phyloP scores from a whole-genome alignment of 2,113 vertebrate species.

The Spea bombifrons region DNA sequence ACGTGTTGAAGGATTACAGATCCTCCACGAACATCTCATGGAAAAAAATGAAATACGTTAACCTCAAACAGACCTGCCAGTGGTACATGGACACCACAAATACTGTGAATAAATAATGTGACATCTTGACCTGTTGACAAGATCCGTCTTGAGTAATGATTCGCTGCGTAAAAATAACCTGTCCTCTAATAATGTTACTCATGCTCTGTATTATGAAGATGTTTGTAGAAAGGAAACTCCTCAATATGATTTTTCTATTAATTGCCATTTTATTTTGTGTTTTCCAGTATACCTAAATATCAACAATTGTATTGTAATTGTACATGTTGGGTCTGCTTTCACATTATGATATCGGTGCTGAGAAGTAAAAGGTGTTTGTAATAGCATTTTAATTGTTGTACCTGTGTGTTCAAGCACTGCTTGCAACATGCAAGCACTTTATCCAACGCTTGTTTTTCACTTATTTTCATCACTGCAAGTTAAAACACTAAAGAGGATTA shows the following conservation, averaged over 20 bases:
- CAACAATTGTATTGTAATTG: not conserved
- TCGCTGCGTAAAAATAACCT: not conserved
- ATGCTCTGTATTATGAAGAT: not conserved
- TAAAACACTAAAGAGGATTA: not conserved
- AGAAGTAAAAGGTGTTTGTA: too few relatives aligned
- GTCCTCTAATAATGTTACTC: not conserved
- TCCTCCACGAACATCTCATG: too few relatives aligned
- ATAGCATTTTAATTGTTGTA: not conserved
- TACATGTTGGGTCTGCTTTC: too few relatives aligned
- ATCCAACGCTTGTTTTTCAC: not conserved
- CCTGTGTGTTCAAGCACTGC: not conserved
- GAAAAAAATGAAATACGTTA: too few relatives aligned
- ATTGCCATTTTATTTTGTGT: not conserved
- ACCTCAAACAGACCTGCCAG: too few relatives aligned
- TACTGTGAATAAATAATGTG: not conserved
- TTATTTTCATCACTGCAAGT: not conserved
- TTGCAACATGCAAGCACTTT: not conserved
- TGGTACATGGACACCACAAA: too few relatives aligned
- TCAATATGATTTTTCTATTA: not conserved
- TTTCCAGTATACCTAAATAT: not conserved
- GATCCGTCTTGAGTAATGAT: too few relatives aligned
- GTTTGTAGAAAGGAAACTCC: not conserved
- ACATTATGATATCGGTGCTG: too few relatives aligned
- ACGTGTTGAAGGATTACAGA: too few relatives aligned
- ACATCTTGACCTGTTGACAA: not conserved